Evolutionary conservation across 2,113 vertebrate genomes (phyloP).

Genomic region (Tauraco erythrolophus): DNA sequence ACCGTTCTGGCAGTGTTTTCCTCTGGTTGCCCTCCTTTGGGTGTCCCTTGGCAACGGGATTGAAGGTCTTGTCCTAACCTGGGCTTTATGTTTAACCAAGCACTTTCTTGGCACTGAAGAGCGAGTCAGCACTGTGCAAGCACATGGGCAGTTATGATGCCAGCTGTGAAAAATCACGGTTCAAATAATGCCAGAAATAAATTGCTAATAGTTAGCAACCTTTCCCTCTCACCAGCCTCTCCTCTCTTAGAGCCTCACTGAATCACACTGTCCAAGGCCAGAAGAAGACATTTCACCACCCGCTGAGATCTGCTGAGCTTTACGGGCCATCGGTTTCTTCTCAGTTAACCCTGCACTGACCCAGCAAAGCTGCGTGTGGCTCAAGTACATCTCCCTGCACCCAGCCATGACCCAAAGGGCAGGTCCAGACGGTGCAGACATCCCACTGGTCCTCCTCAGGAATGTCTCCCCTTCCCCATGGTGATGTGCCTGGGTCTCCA

Average conservation of each 20-base stretch:
- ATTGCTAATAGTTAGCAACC: neutral
- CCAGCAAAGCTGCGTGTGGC: neutral
- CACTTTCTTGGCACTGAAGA: neutral
- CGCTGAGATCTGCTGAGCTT: neutral
- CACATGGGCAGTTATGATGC: neutral
- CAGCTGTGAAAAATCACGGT: neutral
- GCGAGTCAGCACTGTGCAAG: neutral
- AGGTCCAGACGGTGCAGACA: neutral
- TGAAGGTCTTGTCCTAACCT: neutral
- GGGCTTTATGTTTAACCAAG: neutral
- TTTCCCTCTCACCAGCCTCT: neutral
- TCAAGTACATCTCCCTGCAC: neutral
- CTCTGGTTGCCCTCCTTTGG: neutral
- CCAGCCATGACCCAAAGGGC: rapidly evolving
- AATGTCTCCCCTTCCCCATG: neutral
- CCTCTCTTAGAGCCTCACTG: neutral
- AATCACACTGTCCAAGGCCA: neutral
- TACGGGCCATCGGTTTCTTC: neutral
- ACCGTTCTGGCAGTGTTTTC: neutral
- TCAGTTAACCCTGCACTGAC: neutral
- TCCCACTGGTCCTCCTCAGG: neutral
- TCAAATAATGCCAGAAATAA: neutral
- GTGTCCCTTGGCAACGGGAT: neutral
- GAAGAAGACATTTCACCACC: neutral
- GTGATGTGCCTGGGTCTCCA: neutral